These are phyloP conservation scores for Diachrysia chrysitis DNA, from an alignment of 2,888 invertebrate genomes.

Conservation along the genomic window DNA sequence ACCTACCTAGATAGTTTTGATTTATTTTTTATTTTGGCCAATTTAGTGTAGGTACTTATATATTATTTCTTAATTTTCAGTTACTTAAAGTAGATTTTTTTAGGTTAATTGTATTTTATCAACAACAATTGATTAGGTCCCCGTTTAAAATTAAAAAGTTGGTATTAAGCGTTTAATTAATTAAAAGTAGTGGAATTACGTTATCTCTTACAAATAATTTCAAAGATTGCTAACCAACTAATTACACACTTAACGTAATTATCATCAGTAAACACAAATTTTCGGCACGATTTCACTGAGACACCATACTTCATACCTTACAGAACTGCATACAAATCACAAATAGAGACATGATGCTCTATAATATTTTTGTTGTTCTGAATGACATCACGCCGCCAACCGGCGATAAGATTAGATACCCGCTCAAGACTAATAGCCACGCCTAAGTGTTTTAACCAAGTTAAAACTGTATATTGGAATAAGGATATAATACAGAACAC, in stretches of 20 bases:
- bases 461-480: slow-evolving; percentile 42
- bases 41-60: no score
- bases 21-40: no score
- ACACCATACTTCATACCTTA: slow-evolving; percentile 44
- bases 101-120: slow-evolving; percentile 47
- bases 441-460: slow-evolving; percentile 60
- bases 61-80: no score
- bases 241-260: slow-evolving; percentile 37
- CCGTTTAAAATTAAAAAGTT: neutral
- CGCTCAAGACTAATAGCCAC: slow-evolving; percentile 70
- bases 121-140: slow-evolving; percentile 14
- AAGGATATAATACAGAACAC: slow-evolving; percentile 8
- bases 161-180: neutral
- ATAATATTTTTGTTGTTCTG: slow-evolving; percentile 69
- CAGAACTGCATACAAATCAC: slow-evolving; percentile 58
- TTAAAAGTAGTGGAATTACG: neutral
- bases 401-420: slow-evolving; percentile 81
- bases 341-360: slow-evolving; percentile 43
- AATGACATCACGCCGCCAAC: slow-evolving; percentile 74
- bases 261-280: slow-evolving; percentile 29
- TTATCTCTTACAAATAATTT: neutral
- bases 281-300: slow-evolving; percentile 43
- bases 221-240: slow-evolving; percentile 6
- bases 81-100: no score
- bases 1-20: no score